Base-by-base conservation (phyloP, 2,113 vertebrate species). In the Piprites chloris region DNA sequence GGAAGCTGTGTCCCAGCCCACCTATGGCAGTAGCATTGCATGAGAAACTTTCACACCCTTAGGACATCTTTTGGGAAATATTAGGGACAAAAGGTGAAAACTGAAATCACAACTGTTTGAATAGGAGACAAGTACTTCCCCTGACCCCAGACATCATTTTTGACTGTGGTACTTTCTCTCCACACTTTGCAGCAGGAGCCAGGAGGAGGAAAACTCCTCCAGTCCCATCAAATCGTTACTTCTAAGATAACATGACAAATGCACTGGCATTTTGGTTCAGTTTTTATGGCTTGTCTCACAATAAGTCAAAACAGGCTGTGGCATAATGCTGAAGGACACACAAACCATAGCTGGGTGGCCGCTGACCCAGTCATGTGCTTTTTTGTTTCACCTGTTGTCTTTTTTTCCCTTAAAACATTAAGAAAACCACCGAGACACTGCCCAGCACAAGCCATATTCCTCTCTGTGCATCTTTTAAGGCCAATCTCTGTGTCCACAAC, bases 291-390 rank as follows among this genome's bases (percentile, higher is more conserved):
- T 32, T 24, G 65, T 68, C 33, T 46, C 3, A 9, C 20, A 11
- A 56, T 46, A 59, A 63, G 39, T n/a, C 90, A 68, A 87, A 67
- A 11, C 1, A 2, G 44, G 37, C 68, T 85, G 24, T 0, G 0
- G 5, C 0, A 0, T 9, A 0, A 1, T 80, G 41, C 41, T 59
- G 71, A 91, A 90, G 55, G 55, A n/a, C 35, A 78, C 3, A 0
- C 30, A 76, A 68, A 87, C 24, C 53, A 68, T 14, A 39, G 30
- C 35, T 71, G 62, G 0, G 0, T 1, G 0, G 33, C n/a, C 0
- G 0, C 44, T 69, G 55, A 67, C 55, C 55, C 46, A 10, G 28
- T 37, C 67, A 15, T 4, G 1, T 7, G 27, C 0, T 1, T 78
- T 55, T 65, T 85, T 63, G 53, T 61, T 77, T 62, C 62, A 65